Evolutionary conservation across 2,113 vertebrate species (phyloP).

Genomic region (Tiliqua scincoides): DNA sequence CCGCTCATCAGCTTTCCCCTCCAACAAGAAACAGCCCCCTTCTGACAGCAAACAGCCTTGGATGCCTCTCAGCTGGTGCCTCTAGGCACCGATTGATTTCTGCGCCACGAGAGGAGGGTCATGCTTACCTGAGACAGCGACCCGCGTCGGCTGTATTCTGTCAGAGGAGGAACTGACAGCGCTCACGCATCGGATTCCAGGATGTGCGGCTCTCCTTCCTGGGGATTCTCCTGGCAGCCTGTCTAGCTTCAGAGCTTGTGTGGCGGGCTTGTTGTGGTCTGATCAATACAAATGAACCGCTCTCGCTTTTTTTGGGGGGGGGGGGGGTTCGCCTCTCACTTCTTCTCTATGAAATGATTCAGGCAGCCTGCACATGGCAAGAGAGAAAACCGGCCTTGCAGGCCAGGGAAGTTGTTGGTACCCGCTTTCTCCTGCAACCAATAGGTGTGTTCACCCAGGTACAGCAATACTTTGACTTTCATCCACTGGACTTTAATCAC

Average conservation of each 20-base stretch:
- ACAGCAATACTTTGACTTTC: no score
- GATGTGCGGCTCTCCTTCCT: background rate
- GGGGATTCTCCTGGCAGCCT: background rate
- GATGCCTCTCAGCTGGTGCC: conserved; percentile 41
- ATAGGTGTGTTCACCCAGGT: no score
- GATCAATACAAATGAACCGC: conserved; percentile 8
- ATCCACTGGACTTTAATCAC: no score
- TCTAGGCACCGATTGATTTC: background rate
- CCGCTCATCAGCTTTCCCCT: no score
- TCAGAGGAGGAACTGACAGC: background rate
- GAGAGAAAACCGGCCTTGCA: background rate
- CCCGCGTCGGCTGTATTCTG: background rate
- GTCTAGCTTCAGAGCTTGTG: conserved; percentile 7
- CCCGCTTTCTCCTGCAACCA: background rate
- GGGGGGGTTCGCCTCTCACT: background rate
- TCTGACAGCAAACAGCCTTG: conserved; percentile 24
- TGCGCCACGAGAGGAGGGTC: background rate
- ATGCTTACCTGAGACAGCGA: background rate
- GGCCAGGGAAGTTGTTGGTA: background rate
- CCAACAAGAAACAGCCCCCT: conserved; percentile 31
- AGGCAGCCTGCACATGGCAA: background rate
- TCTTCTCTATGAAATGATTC: background rate
- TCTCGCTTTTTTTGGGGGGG: no score
- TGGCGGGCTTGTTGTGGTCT: background rate
- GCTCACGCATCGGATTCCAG: background rate